Percentiles rank a stretch among this genome's conserved stretches.
Conservation (phyloP, 2,797 vertebrate genomes). For the Anas capensis region DNA sequence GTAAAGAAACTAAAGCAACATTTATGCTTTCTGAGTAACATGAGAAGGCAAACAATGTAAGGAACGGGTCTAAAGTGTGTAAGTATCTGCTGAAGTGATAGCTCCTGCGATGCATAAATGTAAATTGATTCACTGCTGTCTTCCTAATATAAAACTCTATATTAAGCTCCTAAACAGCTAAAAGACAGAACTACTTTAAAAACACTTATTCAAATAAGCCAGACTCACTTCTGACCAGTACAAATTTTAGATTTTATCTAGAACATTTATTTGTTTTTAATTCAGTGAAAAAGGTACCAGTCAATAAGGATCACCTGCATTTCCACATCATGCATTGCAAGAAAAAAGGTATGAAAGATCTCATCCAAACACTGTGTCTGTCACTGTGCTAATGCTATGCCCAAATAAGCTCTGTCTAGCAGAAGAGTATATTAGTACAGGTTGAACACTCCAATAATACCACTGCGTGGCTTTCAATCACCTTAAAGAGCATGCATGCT, state of each 20-base stretch:
- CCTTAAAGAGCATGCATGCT: background rate
- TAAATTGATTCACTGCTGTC: background rate
- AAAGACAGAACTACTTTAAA: background rate
- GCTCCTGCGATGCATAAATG: background rate
- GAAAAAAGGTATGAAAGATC: background rate
- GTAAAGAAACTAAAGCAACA: background rate
- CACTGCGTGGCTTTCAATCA: accelerated
- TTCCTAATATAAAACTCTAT: background rate
- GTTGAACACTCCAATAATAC: accelerated
- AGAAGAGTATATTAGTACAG: background rate
- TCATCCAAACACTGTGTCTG: background rate
- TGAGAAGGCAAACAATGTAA: background rate
- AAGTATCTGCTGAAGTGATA: background rate
- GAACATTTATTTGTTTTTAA: background rate
- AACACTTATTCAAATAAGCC: background rate
- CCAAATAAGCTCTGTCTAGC: background rate
- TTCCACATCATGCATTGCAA: background rate
- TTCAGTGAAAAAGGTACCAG: background rate
- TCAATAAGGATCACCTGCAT: background rate
- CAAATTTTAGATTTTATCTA: background rate
- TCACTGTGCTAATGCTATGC: background rate
- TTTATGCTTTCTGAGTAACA: background rate
- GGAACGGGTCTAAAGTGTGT: background rate
- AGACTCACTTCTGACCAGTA: background rate
- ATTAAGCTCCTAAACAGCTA: background rate